Base-by-base conservation (phyloP, 2,113 vertebrate species). In the Tachuris rubrigastra region DNA sequence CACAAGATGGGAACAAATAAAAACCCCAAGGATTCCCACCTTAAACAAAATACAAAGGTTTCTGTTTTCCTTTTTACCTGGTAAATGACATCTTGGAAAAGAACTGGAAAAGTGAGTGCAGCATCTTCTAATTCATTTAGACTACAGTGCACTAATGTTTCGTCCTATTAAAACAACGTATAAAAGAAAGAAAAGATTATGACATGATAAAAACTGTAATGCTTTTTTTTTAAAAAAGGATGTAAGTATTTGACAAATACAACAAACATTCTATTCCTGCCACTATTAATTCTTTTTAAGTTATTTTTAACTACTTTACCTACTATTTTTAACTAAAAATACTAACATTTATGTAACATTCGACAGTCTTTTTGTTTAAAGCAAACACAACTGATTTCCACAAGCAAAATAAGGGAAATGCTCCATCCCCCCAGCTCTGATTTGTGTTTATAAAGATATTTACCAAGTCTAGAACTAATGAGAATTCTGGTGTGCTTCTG, bases 1-100 rank as follows among this genome's bases (percentile, higher is more conserved):
- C 44, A 74, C 63, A 25, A 12, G 20, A 42, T 8, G 37, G 9
- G 30, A 80, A 49, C 68, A 87, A 41, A 28, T 1, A 39, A 27
- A 49, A 21, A 15, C 12, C 44, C 65, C 50, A 35, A 71, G 52
- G 47, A 47, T 24, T 49, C 35, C 4, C 25, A 35, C 6, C 18
- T 24, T 27, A 58, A 60, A 42, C 10, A 52, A 44, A 53, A 71
- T 2, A 0, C 25, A 31, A 25, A 74, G 22, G 16, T 9, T 8
- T 1, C 1, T 15, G 19, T 13, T 87, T 37, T 47, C 46, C 35
- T 41, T 3, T 5, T 95, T 97, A 99, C 99, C 99, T 99, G 99
- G 98, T 99, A 99, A 98, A 99, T 99, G 93, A 99, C 99, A 97
- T 99, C 99, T 98, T 99, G 99, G 94, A 99, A 99, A 97, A 99